Conservation (phyloP, 2,797 vertebrate genomes). For the Sebastes melanostomus region DNA sequence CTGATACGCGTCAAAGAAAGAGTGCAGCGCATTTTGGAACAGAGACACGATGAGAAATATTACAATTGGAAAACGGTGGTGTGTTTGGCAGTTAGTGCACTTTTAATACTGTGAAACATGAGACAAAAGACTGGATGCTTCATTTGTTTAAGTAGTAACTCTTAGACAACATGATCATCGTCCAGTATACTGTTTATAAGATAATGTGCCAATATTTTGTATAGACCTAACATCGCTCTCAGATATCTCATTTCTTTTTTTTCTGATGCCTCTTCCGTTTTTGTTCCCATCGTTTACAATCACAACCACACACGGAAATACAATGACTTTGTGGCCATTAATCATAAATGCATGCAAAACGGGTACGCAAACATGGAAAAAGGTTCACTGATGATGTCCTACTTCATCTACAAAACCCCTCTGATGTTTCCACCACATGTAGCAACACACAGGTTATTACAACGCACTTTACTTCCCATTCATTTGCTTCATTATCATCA, state of each 20-base stretch:
- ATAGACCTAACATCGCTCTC: slow-evolving; percentile 50
- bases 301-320: slow-evolving; percentile 25
- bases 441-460: slow-evolving; percentile 56
- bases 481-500: slow-evolving; percentile 21
- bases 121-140: slow-evolving; percentile 52
- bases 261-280: slow-evolving; percentile 45
- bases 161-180: slow-evolving; percentile 59
- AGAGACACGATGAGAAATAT: slow-evolving; percentile 7
- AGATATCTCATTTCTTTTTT: slow-evolving; percentile 47
- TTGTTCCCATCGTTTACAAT: slow-evolving; percentile 54
- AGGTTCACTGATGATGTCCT: slow-evolving; percentile 10
- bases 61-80: slow-evolving; percentile 15
- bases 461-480: slow-evolving; percentile 66
- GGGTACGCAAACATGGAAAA: slow-evolving; percentile 17
- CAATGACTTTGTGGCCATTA: slow-evolving; percentile 33
- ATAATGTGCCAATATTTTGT: slow-evolving; percentile 81
- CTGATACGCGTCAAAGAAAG: not conserved
- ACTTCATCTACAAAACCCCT: slow-evolving; percentile 27
- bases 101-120: slow-evolving; percentile 74
- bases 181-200: slow-evolving; percentile 63
- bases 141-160: slow-evolving; percentile 39
- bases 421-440: slow-evolving; percentile 44
- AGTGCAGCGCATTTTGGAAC: slow-evolving; percentile 22
- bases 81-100: slow-evolving; percentile 58
- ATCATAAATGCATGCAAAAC: slow-evolving; percentile 56